These are phyloP conservation scores for Poecilus cupreus DNA, from an alignment of 2,888 invertebrate species.

Conservation along the genomic window DNA sequence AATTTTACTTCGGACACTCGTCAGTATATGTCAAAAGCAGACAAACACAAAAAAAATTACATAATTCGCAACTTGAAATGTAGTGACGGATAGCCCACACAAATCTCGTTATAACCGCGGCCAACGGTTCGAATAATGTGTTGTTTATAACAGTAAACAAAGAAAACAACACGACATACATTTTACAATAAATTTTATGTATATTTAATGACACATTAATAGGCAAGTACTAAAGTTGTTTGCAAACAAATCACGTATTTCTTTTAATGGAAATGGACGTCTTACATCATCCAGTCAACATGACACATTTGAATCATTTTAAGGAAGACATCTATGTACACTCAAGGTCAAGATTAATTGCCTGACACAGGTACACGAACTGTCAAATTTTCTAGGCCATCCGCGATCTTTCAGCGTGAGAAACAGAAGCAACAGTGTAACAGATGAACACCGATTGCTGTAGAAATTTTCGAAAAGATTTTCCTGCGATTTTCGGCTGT, in stretches of 20 bases:
- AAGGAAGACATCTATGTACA: neutral
- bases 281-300: constrained; percentile 38
- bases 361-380: constrained; percentile 35
- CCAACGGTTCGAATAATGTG: too few species aligned
- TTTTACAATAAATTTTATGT: neutral
- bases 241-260: constrained; percentile 51
- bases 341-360: constrained; percentile 52
- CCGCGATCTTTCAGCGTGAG: constrained; percentile 10
- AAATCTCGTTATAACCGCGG: too few species aligned
- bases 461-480: too few species aligned
- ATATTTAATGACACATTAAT: constrained; percentile 14
- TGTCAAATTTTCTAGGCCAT: constrained; percentile 55
- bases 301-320: constrained; percentile 9
- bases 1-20: too few species aligned
- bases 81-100: too few species aligned
- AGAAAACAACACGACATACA: neutral
- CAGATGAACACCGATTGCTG: neutral
- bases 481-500: neutral
- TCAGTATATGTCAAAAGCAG: too few species aligned
- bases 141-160: neutral
- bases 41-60: too few species aligned
- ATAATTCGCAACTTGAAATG: too few species aligned
- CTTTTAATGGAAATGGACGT: constrained; percentile 39
- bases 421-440: neutral
- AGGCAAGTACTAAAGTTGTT: neutral